phyloP scores from a whole-genome alignment of 1,140 invertebrate species.

The Stenopsyche tienmushanensis region DNA sequence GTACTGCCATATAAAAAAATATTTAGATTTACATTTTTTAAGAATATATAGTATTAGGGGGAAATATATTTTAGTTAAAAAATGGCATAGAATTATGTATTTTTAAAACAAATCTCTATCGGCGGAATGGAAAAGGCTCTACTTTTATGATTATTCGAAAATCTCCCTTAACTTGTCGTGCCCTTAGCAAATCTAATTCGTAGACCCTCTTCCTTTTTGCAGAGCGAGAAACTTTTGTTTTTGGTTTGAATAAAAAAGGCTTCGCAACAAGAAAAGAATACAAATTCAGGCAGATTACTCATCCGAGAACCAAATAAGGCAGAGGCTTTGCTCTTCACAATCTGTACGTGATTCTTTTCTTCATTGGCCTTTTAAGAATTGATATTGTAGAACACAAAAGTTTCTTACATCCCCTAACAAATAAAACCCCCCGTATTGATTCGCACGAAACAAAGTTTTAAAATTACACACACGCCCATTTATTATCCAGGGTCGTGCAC shows the following conservation, averaged over 20 bases:
- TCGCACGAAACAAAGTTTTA: no score
- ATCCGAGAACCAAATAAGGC: conserved; percentile 29
- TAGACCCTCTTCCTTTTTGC: background rate
- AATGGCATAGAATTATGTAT: background rate
- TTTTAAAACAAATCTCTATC: background rate
- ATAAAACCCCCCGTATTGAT: conserved; percentile 3
- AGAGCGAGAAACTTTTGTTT: conserved; percentile 16
- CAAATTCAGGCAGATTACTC: conserved; percentile 38
- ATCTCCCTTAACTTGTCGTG: no score
- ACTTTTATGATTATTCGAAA: no score
- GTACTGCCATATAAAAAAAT: no score
- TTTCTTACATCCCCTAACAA: background rate
- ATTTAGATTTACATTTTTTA: no score
- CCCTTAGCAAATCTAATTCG: background rate
- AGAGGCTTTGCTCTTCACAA: conserved; percentile 16
- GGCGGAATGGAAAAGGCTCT: no score
- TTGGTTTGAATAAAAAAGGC: conserved; percentile 14
- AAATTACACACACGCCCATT: no score
- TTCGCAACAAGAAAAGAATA: conserved; percentile 28
- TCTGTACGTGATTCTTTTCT: conserved; percentile 32
- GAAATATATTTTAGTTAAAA: background rate
- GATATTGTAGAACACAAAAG: conserved; percentile 14
- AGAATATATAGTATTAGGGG: background rate
- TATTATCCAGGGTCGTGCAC: no score
- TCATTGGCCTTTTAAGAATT: conserved; percentile 33